Percentiles rank a stretch among this genome's conserved stretches.
These are phyloP conservation scores for Theristus sp. DNA, from an alignment of 2,888 invertebrate genomes.

Conservation along the genomic window DNA sequence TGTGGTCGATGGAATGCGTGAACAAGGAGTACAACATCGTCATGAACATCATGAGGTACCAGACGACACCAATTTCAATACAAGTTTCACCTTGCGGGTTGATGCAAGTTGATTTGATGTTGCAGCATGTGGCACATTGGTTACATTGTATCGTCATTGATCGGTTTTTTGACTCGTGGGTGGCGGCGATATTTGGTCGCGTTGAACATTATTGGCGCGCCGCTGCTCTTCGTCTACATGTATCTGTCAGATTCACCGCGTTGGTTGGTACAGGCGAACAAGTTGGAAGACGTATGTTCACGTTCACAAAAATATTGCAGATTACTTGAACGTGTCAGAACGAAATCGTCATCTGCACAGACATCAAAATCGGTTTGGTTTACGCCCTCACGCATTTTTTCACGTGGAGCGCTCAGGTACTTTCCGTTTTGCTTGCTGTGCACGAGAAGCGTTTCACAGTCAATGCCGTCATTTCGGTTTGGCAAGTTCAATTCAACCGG, in stretches of 20 bases:
- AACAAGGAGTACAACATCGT: slow-evolving; percentile 1
- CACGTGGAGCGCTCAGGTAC: too few relatives aligned
- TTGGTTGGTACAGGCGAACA: slow-evolving; percentile 5
- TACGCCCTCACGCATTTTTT: too few relatives aligned
- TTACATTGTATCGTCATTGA: slow-evolving; percentile 1
- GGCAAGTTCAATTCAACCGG: too few relatives aligned
- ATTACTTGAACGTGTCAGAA: too few relatives aligned
- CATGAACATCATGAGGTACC: slow-evolving; percentile 3
- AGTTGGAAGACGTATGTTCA: background rate
- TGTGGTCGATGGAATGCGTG: slow-evolving; percentile 6
- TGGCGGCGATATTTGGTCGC: slow-evolving; percentile 1
- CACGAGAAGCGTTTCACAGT: too few relatives aligned
- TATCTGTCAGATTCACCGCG: slow-evolving; percentile 3
- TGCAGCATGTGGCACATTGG: slow-evolving; percentile 1
- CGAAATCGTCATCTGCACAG: too few relatives aligned
- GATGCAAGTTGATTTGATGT: too few relatives aligned
- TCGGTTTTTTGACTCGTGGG: background rate
- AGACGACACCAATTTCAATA: too few relatives aligned
- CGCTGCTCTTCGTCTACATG: background rate
- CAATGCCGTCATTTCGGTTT: too few relatives aligned
- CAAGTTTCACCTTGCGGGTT: too few relatives aligned
- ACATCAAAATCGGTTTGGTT: too few relatives aligned
- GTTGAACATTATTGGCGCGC: background rate
- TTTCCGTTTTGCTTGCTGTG: too few relatives aligned
- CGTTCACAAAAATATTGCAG: background rate